These are phyloP conservation scores for Muscidifurax raptorellus DNA, from an alignment of 1,140 invertebrate species.

Conservation along the genomic window DNA sequence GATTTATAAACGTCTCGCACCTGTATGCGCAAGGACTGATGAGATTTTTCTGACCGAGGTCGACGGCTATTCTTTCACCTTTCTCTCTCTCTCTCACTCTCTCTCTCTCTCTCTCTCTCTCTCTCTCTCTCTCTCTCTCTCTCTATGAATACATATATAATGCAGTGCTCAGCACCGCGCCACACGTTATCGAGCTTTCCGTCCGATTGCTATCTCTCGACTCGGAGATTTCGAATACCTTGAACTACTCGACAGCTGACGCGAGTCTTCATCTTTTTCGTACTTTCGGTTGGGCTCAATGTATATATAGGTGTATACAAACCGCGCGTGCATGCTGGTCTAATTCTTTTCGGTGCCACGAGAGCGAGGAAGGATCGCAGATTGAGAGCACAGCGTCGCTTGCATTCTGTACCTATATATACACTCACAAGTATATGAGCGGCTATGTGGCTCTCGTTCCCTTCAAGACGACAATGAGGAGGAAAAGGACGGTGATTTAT, in stretches of 20 bases:
- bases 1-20: slow-evolving; percentile 42
- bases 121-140: no score
- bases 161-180: background rate
- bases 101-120: no score
- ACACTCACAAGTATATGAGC: background rate
- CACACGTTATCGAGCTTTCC: background rate
- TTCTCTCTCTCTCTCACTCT: no score
- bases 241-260: background rate
- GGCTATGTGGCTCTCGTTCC: background rate
- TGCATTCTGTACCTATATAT: background rate
- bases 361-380: background rate
- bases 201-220: slow-evolving; percentile 12
- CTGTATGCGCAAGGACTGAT: slow-evolving; percentile 21
- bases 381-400: no score
- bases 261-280: background rate
- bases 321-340: background rate
- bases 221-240: slow-evolving; percentile 18
- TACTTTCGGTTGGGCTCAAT: background rate
- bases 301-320: no score
- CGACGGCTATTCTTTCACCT: background rate
- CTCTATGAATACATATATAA: no score
- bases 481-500: slow-evolving; percentile 45
- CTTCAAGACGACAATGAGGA: background rate
- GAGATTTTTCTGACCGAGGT: slow-evolving; percentile 7
- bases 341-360: background rate